Evolutionary conservation across 2,797 vertebrate species (phyloP), one percentile per base, ranked within the genome.

Genomic region (Onychomys leucogaster): DNA sequence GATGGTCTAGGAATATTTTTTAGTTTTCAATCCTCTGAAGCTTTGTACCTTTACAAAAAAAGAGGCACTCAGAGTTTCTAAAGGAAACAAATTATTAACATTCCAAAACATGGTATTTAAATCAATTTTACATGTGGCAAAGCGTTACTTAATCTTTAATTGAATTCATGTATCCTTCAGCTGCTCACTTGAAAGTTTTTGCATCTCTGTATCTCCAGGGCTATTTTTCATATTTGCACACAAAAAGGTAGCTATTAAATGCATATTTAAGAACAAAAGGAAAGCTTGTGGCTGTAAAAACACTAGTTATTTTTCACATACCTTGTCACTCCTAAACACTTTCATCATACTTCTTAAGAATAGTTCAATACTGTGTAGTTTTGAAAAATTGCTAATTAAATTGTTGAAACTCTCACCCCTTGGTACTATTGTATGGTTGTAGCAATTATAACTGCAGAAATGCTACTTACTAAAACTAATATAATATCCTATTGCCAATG

Each of bases 141-240:
- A 93, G 81, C 4, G 63, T 92, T 89, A 73, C 94, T 94, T 97
- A 92, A 82, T 92, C 17, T 96, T 90, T 91, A 95, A 87, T 88
- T 95, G 75, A 91, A 89, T 41, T 94, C 57, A 55, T 34, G 19
- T 69, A 87, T 84, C 17, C 37, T 95, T 96, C 71, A 94, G 43
- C 25, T 67, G 61, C 11, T 93, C 23, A 78, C 52, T 89, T 95
- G 67, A 80, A 94, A 90, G 55, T 8, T 89, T 94, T 86, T 84
- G 19, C 63, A 80, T 46, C 55, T 92, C 9, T 10, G 61, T 2
- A 21, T 84, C 1, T 91, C 46, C 57, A 52, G 52, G 55, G 7
- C 16, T 95, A 73, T 90, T 97, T 71, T 91, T 97, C 90, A 89
- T 92, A 80, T 92, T 90, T 96, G 75, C 9, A 55, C 1, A 41